phyloP scores from a whole-genome alignment of 2,888 invertebrate genomes.

The Epinotia brunnichana region DNA sequence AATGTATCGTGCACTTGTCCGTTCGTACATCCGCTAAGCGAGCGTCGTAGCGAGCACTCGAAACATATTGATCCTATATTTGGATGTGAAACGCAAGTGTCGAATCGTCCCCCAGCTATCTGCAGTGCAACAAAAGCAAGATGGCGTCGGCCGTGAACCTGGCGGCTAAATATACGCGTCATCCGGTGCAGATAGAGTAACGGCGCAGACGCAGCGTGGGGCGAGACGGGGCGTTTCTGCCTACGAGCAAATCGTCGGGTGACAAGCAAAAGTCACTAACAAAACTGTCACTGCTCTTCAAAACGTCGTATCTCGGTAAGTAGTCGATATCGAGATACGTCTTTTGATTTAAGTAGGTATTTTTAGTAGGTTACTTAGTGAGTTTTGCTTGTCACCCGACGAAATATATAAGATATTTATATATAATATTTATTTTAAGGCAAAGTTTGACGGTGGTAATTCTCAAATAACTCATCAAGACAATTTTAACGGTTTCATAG shows the following conservation, averaged over 20 bases:
- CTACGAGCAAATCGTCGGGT: neutral
- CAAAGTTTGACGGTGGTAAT: too few relatives aligned
- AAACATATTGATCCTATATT: neutral
- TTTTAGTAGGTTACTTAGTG: too few relatives aligned
- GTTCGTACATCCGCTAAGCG: neutral
- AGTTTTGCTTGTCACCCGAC: too few relatives aligned
- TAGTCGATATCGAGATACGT: too few relatives aligned
- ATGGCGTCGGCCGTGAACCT: constrained; percentile 26
- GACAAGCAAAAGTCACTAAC: too few relatives aligned
- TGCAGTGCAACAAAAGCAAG: constrained; percentile 20
- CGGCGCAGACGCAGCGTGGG: neutral
- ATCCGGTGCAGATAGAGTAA: constrained; percentile 16
- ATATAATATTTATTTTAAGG: too few relatives aligned
- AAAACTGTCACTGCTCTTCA: too few relatives aligned
- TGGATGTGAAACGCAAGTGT: neutral
- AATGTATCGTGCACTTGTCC: neutral
- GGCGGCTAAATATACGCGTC: constrained; percentile 19
- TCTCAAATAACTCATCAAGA: too few relatives aligned
- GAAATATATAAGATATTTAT: too few relatives aligned
- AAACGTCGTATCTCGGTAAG: too few relatives aligned
- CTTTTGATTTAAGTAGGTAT: too few relatives aligned
- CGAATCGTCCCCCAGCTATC: neutral
- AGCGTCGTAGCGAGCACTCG: neutral
- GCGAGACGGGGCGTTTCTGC: neutral
- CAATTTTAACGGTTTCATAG: too few relatives aligned